Base-by-base conservation (phyloP, 2,113 vertebrate genomes). In the Epinephelus moara region DNA sequence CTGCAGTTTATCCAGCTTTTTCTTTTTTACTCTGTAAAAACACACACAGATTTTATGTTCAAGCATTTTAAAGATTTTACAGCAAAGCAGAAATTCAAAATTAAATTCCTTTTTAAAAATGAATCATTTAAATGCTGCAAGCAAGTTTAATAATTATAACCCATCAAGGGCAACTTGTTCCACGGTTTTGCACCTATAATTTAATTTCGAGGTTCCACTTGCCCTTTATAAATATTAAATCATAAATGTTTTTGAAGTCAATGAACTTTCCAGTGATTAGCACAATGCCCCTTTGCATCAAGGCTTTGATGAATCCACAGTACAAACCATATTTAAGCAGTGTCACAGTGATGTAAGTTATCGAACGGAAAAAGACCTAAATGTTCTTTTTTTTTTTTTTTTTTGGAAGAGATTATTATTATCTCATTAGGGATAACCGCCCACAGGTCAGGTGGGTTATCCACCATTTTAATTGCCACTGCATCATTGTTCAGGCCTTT, bases 371-470 rank as follows among this genome's bases (percentile, higher is more conserved):
- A 69, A 6, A 52, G 27, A 82, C 3, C 6, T 55, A 74, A 42
- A 69, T 76, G 47, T 64, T 70, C n/a, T 74, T 64, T 47, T 67
- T 27, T 49, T 49, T 3, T 49, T 13, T 27, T 27, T 60, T 49
- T 70, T 60, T 53, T 18, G 25, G 6, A 14, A 13, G 50, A 84
- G 70, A 80, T 86, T 80, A 78, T 82, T 81, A 83, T 89, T 87
- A 84, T 91, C 82, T 87, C 78, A 87, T 90, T 89, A 85, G 75
- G 85, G 74, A 84, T 88, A 88, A 89, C 78, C 66, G 70, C 81
- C 84, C 85, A 79, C 70, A 68, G 91, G 86, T 90, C 86, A 87
- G 25, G 57, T 79, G 81, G 87, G 84, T 85, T 88, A 90, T 87
- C 85, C 71, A 37, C 73, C 80, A 78, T 82, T 83, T 91, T 88